Conservation (phyloP, 1,140 invertebrate species). For the Aphaenogaster rudis region DNA sequence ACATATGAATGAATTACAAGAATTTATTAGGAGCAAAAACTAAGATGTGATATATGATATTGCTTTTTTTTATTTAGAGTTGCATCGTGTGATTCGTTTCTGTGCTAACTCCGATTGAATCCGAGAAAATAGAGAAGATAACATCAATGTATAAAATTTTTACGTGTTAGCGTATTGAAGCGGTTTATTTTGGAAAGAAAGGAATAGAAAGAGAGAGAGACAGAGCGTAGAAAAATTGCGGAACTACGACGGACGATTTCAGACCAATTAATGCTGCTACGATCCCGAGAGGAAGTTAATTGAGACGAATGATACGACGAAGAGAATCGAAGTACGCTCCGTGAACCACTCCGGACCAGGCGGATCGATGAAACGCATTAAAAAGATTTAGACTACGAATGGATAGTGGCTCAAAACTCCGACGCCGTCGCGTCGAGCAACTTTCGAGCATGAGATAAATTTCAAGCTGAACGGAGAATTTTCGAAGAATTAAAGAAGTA, state of each 20-base stretch:
- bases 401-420: constrained; percentile 25
- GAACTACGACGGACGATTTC: constrained; percentile 36
- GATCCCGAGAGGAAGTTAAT: constrained; percentile 54
- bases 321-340: constrained; percentile 43
- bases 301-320: constrained; percentile 51
- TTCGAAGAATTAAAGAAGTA: constrained; percentile 41
- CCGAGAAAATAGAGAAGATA: no score
- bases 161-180: neutral
- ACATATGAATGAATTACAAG: constrained; percentile 8
- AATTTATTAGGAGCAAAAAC: neutral
- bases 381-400: constrained; percentile 61
- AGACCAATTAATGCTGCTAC: constrained; percentile 46
- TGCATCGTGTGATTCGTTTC: neutral
- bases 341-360: constrained; percentile 16
- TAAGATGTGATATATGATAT: constrained; percentile 39
- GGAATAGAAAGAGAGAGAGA: neutral
- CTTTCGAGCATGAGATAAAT: constrained; percentile 53
- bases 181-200: neutral
- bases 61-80: neutral
- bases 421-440: constrained; percentile 53
- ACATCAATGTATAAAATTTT: constrained; percentile 8
- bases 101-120: constrained; percentile 9
- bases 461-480: constrained; percentile 10
- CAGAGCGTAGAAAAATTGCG: constrained; percentile 29
- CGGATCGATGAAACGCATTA: constrained; percentile 59